These are phyloP conservation scores for Amorpha juglandis DNA, from an alignment of 2,888 invertebrate species.

Conservation along the genomic window DNA sequence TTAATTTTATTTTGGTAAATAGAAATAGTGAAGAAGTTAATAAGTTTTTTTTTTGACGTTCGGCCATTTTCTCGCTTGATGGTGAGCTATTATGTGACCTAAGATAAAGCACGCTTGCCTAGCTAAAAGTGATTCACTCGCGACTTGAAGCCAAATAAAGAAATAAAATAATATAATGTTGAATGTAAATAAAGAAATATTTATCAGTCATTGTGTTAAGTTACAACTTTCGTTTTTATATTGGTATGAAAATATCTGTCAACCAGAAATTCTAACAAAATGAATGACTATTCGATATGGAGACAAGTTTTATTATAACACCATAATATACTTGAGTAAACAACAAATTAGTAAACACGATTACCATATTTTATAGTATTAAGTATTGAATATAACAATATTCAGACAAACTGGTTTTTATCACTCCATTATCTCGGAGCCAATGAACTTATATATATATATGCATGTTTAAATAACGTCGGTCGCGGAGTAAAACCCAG, in stretches of 20 bases:
- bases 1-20: too few relatives aligned
- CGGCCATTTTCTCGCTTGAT: too few relatives aligned
- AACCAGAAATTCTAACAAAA: not conserved
- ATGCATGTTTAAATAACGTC: slow-evolving; percentile 5
- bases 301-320: slow-evolving; percentile 5
- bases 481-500: not conserved
- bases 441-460: slow-evolving; percentile 26
- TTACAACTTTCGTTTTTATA: not conserved
- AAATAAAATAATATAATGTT: too few relatives aligned
- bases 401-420: slow-evolving; percentile 23
- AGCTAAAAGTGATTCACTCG: too few relatives aligned
- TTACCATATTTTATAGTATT: slow-evolving; percentile 13
- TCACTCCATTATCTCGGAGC: slow-evolving; percentile 23
- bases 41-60: too few relatives aligned
- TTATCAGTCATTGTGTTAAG: not conserved
- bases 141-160: too few relatives aligned
- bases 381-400: slow-evolving; percentile 15
- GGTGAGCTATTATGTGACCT: too few relatives aligned
- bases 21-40: too few relatives aligned
- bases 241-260: not conserved
- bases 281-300: not conserved
- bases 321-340: not conserved
- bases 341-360: slow-evolving; percentile 11
- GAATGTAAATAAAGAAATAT: too few relatives aligned
- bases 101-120: too few relatives aligned